Evolutionary conservation across 2,113 vertebrate genomes (phyloP).

Genomic region (Corythaeola cristata): DNA sequence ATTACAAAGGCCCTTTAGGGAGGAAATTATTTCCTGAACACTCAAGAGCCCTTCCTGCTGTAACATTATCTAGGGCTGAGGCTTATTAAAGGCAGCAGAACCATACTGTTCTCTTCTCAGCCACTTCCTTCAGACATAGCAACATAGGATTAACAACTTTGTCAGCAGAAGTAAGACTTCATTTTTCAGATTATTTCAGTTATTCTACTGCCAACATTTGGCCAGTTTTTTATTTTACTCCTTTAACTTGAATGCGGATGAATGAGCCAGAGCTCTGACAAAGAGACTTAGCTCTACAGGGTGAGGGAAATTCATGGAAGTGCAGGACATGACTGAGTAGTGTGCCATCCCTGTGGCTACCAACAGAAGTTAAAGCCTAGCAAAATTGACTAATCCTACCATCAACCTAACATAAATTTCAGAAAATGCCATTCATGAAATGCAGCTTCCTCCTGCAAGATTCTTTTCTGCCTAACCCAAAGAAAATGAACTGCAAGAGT

Average conservation of each 20-base stretch:
- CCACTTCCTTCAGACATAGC: not conserved
- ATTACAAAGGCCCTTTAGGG: not conserved
- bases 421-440: not conserved
- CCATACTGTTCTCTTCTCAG: not conserved
- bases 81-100: not conserved
- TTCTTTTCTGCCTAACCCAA: not conserved
- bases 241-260: not conserved
- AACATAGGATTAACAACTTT: not conserved
- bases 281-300: not conserved
- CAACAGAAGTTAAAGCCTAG: not conserved
- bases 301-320: not conserved
- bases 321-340: not conserved
- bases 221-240: not conserved
- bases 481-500: not conserved
- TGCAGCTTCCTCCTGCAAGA: not conserved
- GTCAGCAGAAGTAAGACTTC: not conserved
- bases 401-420: not conserved
- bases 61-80: not conserved
- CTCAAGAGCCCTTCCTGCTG: not conserved
- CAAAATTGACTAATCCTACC: not conserved
- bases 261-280: not conserved
- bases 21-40: constrained; percentile 1
- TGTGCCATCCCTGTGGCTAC: not conserved
- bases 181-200: constrained; percentile 21
- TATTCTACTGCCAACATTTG: not conserved